phyloP scores from a whole-genome alignment of 2,797 vertebrate species.

The Acestrorhynchus altus region DNA sequence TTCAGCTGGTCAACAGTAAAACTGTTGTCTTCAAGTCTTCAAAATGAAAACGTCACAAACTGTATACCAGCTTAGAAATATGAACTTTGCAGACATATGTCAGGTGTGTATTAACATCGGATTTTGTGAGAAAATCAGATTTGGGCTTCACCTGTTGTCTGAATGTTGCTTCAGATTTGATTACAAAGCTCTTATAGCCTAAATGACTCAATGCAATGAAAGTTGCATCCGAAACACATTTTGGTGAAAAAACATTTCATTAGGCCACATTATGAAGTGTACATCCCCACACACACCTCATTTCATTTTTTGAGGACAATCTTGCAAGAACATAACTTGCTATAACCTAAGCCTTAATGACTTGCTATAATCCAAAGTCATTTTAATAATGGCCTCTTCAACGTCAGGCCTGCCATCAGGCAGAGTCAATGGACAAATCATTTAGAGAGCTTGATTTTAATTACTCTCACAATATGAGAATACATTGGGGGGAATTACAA shows the following conservation, averaged over 20 bases:
- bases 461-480: conserved; percentile 57
- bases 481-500: conserved; percentile 51
- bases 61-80: no score
- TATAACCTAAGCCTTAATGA: conserved; percentile 60
- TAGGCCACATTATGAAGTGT: background rate
- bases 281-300: background rate
- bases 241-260: background rate
- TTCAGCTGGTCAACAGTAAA: no score
- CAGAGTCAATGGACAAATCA: conserved; percentile 51
- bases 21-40: no score
- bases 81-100: no score
- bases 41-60: no score
- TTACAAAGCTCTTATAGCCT: background rate
- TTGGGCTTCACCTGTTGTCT: no score
- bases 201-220: background rate
- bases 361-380: conserved; percentile 61
- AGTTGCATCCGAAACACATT: no score
- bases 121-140: no score
- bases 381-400: conserved; percentile 65
- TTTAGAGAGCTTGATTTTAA: conserved; percentile 61
- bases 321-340: conserved; percentile 54
- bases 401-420: conserved; percentile 55
- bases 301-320: conserved; percentile 42
- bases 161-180: no score
- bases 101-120: no score